phyloP scores from a whole-genome alignment of 2,888 invertebrate species.

The Philaethria dido region DNA sequence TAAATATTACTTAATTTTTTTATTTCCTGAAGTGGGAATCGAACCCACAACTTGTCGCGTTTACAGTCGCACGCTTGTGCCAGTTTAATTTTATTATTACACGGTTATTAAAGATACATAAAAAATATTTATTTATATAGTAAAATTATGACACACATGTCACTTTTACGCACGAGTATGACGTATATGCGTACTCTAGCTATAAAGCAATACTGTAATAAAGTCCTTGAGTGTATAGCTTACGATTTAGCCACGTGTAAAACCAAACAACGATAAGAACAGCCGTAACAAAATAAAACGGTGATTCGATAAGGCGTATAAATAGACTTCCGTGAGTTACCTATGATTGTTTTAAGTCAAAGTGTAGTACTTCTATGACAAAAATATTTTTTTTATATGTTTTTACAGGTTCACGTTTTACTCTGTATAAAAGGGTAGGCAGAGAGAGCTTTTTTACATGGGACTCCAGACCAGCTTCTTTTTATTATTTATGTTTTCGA shows the following conservation, averaged over 20 bases:
- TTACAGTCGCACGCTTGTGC: too few relatives aligned
- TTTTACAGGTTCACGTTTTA: too few relatives aligned
- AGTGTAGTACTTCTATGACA: too few relatives aligned
- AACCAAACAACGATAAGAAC: conserved; percentile 9
- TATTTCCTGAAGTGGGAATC: too few relatives aligned
- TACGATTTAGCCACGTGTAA: conserved; percentile 18
- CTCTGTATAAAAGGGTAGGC: too few relatives aligned
- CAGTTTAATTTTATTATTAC: not conserved
- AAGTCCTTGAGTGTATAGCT: conserved; percentile 10
- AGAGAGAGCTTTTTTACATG: too few relatives aligned
- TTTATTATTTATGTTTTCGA: too few relatives aligned
- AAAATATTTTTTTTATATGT: too few relatives aligned
- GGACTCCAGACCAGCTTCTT: too few relatives aligned
- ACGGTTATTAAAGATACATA: not conserved
- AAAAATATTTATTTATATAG: not conserved
- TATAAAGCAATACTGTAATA: not conserved
- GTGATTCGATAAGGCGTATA: not conserved
- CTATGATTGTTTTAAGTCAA: not conserved
- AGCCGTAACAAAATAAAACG: conserved; percentile 14
- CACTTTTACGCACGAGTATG: not conserved
- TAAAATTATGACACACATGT: not conserved
- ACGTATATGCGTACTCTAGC: not conserved
- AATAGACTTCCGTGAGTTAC: not conserved
- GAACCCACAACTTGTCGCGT: too few relatives aligned
- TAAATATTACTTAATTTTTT: too few relatives aligned